Evolutionary conservation across 2,888 invertebrate genomes (phyloP).

Genomic region (Heteropelma amictum): DNA sequence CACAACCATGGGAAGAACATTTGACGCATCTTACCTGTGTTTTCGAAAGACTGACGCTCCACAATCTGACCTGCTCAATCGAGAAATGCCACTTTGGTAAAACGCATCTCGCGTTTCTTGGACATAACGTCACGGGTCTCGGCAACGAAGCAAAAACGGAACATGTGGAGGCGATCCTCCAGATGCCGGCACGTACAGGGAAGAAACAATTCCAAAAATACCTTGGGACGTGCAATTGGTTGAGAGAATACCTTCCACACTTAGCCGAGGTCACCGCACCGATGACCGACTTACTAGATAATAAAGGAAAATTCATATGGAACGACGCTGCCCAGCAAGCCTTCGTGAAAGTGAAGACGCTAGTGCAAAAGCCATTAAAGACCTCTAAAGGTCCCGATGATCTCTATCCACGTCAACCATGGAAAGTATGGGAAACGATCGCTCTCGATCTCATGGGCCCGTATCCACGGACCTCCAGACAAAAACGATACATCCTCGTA

Average conservation of each 20-base stretch:
- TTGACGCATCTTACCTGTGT: neutral
- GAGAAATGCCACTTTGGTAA: neutral
- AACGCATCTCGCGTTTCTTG: neutral
- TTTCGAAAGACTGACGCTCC: neutral
- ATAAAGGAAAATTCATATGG: neutral
- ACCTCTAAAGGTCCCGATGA: neutral
- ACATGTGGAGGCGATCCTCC: neutral
- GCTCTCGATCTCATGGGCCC: neutral
- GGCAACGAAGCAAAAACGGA: neutral
- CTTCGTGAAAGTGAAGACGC: neutral
- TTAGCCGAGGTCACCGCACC: neutral
- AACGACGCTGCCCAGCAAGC: neutral
- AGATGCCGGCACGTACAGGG: neutral
- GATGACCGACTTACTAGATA: neutral
- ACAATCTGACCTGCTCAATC: neutral
- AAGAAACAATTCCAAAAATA: neutral
- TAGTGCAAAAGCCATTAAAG: neutral
- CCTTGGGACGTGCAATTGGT: neutral
- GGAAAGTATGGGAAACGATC: neutral
- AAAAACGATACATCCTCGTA: neutral
- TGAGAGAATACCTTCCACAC: neutral
- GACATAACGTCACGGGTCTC: neutral
- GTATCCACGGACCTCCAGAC: neutral
- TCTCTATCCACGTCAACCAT: neutral
- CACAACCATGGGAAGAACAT: neutral